Evolutionary conservation across 2,113 vertebrate species (phyloP).

Genomic region (Xiphophorus hellerii): DNA sequence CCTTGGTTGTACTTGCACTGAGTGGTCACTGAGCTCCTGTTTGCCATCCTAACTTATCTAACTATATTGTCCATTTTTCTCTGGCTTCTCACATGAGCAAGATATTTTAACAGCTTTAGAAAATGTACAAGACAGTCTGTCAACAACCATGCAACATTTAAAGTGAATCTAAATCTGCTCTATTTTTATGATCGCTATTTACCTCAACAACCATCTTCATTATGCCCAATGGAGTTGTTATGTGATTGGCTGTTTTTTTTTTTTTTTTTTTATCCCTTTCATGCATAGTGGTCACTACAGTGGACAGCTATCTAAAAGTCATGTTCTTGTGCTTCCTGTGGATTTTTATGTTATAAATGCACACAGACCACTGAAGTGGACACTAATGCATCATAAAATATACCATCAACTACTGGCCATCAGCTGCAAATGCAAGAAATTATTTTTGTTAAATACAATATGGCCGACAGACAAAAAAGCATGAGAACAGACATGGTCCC

Average conservation of each 20-base stretch:
- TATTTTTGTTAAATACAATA: too few species aligned
- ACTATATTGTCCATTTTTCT: not conserved
- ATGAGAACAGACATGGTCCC: too few species aligned
- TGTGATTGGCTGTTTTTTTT: not conserved
- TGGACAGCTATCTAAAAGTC: too few species aligned
- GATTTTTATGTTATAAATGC: too few species aligned
- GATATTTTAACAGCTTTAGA: not conserved
- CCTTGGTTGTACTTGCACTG: not conserved
- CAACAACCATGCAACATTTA: not conserved
- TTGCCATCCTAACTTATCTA: not conserved
- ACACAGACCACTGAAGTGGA: too few species aligned
- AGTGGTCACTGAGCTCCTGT: not conserved
- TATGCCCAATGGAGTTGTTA: not conserved
- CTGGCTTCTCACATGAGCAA: not conserved
- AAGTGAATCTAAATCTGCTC: not conserved
- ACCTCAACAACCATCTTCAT: not conserved
- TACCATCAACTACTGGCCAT: too few species aligned
- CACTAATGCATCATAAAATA: too few species aligned
- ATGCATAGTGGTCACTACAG: too few species aligned
- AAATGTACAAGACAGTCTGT: not conserved
- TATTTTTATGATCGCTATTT: not conserved
- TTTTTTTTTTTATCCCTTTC: not conserved
- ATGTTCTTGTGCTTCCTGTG: too few species aligned
- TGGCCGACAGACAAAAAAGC: too few species aligned
- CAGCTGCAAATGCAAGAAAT: too few species aligned